Evolutionary conservation across 1,140 invertebrate genomes (phyloP).

Genomic region (Antheraea pernyi): DNA sequence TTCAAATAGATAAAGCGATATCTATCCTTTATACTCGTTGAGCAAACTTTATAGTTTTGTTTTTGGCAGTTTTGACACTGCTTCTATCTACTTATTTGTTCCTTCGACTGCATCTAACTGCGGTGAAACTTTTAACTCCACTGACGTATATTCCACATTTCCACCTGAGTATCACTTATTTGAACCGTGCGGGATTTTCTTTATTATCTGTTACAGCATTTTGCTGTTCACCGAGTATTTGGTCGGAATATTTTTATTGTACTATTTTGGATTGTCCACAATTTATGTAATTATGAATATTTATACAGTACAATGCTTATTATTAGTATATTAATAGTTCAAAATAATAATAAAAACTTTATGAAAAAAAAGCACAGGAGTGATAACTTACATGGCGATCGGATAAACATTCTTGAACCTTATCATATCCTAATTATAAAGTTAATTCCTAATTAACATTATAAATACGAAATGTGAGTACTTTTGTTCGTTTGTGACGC

Average conservation of each 20-base stretch:
- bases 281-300: background rate
- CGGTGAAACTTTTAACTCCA: slow-evolving; percentile 70
- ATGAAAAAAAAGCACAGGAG: too few relatives aligned
- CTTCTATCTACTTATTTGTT: slow-evolving; percentile 76
- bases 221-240: slow-evolving; percentile 21
- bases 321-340: background rate
- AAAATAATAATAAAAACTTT: too few relatives aligned
- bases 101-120: slow-evolving; percentile 66
- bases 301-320: background rate
- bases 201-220: slow-evolving; percentile 42
- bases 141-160: slow-evolving; percentile 58
- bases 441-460: too few relatives aligned
- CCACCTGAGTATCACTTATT: slow-evolving; percentile 61
- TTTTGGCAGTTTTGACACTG: slow-evolving; percentile 78
- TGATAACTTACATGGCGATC: too few relatives aligned
- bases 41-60: slow-evolving; percentile 80
- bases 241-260: background rate
- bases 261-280: background rate
- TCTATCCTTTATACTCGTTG: slow-evolving; percentile 57
- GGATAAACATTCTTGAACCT: too few relatives aligned
- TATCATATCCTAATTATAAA: too few relatives aligned
- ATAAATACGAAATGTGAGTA: too few relatives aligned
- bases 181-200: slow-evolving; percentile 40
- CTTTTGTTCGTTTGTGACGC: too few relatives aligned
- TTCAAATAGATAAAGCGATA: slow-evolving; percentile 74